Evolutionary conservation across 2,888 invertebrate species (phyloP), one percentile per base, ranked within the genome.

Genomic region (Torymus auratus): DNA sequence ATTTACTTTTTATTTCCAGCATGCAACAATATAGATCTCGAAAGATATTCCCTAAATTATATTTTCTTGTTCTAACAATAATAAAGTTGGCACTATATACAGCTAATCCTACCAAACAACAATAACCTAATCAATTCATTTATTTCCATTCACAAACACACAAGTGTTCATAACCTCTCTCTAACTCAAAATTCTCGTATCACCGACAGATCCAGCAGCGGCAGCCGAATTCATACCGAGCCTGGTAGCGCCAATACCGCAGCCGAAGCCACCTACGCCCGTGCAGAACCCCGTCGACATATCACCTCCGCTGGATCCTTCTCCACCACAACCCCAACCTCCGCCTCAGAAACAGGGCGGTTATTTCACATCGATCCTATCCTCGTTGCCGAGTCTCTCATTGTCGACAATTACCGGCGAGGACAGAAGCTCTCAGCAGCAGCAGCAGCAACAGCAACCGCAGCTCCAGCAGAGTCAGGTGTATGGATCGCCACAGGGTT

Each of bases 311-410:
- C 4, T 12, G 5, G 67, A 53, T 28, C 28, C 23, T 20, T 12
- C 20, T 15, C 60, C 20, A 3, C 79, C 69, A 20, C 83, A 78
- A 67, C 85, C 83, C 28, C 64, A 50, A 23, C 84, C 84, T 41
- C 81, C 83, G n/a, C 41, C 41, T 7, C 83, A 80, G 41, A 88
- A 85, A 58, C 88, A 87, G 62, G 85, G 41, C 7, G 41, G 90
- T 71, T 90, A 90, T 60, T 87, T 90, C 73, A 88, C 89, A 2
- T 88, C 90, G 7, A 88, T 90, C 28, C 83, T 90, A 0, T 90
- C 89, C 1, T 90, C 90, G 3, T 76, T 90, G 55, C 90, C 90
- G 7, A 90, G 88, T 78, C 84, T 90, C 23, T 88, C 89, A 0
- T 72, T 90, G 41, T 86, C 89, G 12, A 84, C 88, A 52, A 87